Evolutionary conservation across 2,888 invertebrate genomes (phyloP).

Genomic region (Rhagophthalmus giganteus): DNA sequence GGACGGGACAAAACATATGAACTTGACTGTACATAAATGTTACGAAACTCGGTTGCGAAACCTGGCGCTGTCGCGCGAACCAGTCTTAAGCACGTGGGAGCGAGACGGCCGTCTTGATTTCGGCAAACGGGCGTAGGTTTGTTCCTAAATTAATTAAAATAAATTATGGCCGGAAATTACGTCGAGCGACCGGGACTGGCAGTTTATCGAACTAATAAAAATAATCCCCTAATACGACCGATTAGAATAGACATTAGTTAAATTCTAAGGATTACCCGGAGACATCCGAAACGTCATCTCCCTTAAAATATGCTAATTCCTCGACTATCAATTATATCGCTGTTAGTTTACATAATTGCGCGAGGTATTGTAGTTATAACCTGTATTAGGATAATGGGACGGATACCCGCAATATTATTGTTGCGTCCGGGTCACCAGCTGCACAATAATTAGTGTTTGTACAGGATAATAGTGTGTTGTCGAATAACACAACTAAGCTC

Average conservation of each 20-base stretch:
- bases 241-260: constrained; percentile 3
- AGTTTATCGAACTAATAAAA: neutral
- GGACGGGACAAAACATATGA: no score
- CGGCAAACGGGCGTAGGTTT: no score
- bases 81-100: no score
- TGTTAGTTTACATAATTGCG: constrained; percentile 28
- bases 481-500: neutral
- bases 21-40: no score
- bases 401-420: constrained; percentile 26
- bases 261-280: constrained; percentile 6
- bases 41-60: no score
- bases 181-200: no score
- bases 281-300: constrained; percentile 4
- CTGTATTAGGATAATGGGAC: constrained; percentile 23
- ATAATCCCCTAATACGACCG: neutral
- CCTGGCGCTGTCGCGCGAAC: no score
- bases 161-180: no score
- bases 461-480: constrained; percentile 15
- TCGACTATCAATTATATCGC: constrained; percentile 22
- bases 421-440: constrained; percentile 24
- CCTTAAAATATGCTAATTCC: constrained; percentile 20
- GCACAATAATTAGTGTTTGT: constrained; percentile 25
- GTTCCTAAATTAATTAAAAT: no score
- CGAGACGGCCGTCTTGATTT: no score
- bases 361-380: constrained; percentile 28